These are phyloP conservation scores for Phymatocera aterrima DNA, from an alignment of 2,888 invertebrate genomes.

Conservation along the genomic window DNA sequence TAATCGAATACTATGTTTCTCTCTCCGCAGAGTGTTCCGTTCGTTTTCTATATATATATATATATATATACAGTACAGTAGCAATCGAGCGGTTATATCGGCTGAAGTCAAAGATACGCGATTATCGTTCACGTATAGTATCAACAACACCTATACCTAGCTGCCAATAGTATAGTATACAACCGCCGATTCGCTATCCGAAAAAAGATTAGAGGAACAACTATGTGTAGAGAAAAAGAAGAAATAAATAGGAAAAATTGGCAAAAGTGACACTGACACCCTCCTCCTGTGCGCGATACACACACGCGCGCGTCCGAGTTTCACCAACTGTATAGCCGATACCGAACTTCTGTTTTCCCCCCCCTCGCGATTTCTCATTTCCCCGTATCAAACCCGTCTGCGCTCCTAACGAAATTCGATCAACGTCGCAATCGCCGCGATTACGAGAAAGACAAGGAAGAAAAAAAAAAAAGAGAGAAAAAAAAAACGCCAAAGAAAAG, in stretches of 20 bases:
- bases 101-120: not conserved
- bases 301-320: not conserved
- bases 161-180: too few relatives aligned
- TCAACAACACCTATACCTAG: too few relatives aligned
- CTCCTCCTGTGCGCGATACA: too few relatives aligned
- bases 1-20: slow-evolving; percentile 57
- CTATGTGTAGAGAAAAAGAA: not conserved
- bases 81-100: not conserved
- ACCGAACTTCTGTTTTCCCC: not conserved
- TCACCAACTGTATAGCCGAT: slow-evolving; percentile 37
- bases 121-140: not conserved
- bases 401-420: too few relatives aligned
- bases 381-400: not conserved
- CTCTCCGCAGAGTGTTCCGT: not conserved
- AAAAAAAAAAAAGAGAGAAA: too few relatives aligned
- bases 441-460: too few relatives aligned
- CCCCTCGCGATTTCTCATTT: slow-evolving; percentile 3
- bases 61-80: not conserved
- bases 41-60: not conserved
- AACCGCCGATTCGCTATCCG: too few relatives aligned
- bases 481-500: too few relatives aligned
- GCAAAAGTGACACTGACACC: slow-evolving; percentile 56
- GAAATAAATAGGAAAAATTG: slow-evolving; percentile 57
- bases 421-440: too few relatives aligned
- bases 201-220: slow-evolving; percentile 9